phyloP scores from a whole-genome alignment of 2,888 invertebrate genomes.

The Lumbricus terrestris region DNA sequence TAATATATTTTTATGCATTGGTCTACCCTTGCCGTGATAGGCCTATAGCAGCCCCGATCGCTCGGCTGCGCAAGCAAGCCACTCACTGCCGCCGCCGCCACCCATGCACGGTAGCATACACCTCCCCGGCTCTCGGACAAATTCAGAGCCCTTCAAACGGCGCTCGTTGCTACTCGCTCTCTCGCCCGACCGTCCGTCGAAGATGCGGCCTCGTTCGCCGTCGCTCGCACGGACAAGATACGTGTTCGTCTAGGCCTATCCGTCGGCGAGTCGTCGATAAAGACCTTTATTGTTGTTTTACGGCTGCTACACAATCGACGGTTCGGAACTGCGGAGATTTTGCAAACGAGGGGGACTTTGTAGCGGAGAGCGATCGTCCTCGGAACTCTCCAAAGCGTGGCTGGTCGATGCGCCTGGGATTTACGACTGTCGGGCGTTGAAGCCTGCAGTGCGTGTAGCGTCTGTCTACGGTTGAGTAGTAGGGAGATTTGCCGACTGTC shows the following conservation, averaged over 20 bases:
- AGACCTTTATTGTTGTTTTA: background rate
- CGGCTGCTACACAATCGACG: background rate
- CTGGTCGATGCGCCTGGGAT: background rate
- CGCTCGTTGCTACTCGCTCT: background rate
- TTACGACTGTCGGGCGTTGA: background rate
- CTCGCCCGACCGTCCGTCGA: background rate
- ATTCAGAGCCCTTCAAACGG: background rate
- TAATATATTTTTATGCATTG: no score
- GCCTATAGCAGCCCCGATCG: background rate
- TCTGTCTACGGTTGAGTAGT: background rate
- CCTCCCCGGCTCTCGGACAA: background rate
- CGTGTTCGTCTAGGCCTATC: background rate
- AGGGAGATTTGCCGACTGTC: background rate
- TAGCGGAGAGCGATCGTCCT: background rate
- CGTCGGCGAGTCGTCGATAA: background rate
- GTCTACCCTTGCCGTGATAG: background rate
- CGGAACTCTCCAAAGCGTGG: background rate
- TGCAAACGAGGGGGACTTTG: background rate
- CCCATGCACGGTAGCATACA: background rate
- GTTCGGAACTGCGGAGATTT: background rate
- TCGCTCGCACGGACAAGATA: background rate
- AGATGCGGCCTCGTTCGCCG: background rate
- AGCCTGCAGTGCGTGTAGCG: background rate
- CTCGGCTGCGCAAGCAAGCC: background rate
- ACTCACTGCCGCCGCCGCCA: background rate